phyloP scores from a whole-genome alignment of 2,113 vertebrate species.

The Albula glossodonta region DNA sequence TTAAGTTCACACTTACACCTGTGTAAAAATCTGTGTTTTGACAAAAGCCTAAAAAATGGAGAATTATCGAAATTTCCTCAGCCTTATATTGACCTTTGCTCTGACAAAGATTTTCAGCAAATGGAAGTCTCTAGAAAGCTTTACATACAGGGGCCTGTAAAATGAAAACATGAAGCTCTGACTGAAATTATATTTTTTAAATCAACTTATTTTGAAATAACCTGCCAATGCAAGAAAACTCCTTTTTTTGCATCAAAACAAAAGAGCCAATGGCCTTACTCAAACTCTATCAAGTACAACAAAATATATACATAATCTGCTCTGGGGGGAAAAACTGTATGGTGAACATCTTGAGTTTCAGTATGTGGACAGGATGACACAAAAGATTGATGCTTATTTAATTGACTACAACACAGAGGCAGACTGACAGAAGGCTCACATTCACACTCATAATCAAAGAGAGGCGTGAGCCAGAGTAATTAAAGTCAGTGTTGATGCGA shows the following conservation, averaged over 20 bases:
- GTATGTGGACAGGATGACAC: slow-evolving; percentile 23
- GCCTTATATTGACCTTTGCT: no score
- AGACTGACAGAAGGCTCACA: slow-evolving; percentile 50
- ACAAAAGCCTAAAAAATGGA: no score
- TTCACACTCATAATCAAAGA: slow-evolving; percentile 53
- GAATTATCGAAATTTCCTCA: no score
- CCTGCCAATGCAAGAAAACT: not conserved
- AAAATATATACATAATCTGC: not conserved
- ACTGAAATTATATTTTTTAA: no score
- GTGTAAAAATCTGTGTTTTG: no score
- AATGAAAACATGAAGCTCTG: no score
- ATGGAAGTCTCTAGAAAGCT: no score
- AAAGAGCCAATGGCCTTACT: not conserved
- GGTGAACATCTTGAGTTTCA: not conserved
- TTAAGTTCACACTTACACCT: no score
- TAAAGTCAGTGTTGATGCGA: slow-evolving; percentile 30
- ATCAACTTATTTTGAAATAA: not conserved
- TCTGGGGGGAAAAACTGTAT: slow-evolving; percentile 9
- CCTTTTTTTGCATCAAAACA: not conserved
- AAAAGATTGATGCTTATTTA: slow-evolving; percentile 49
- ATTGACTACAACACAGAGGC: slow-evolving; percentile 48
- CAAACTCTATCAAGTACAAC: not conserved
- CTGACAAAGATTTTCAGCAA: no score
- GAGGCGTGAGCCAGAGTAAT: slow-evolving; percentile 48
- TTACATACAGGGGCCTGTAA: no score